Evolutionary conservation across 2,113 vertebrate genomes (phyloP).

Genomic region (Hystrix cristata): DNA sequence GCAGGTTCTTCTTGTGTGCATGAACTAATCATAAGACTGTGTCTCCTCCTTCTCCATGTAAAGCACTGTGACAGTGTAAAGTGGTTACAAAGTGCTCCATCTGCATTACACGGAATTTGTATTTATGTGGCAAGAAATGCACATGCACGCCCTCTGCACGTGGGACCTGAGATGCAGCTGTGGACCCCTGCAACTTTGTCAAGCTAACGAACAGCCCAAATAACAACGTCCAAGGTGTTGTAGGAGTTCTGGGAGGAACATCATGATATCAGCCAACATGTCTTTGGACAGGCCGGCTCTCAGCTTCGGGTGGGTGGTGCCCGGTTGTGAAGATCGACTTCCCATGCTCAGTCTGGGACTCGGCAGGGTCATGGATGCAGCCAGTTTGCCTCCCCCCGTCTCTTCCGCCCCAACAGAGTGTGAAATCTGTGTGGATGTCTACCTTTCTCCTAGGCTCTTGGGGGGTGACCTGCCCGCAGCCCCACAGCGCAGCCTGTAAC

Average conservation of each 20-base stretch:
- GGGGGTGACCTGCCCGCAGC: accelerated
- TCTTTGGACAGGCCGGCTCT: neutral
- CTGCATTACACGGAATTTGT: neutral
- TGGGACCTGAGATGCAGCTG: neutral
- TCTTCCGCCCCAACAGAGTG: neutral
- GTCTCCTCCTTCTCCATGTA: neutral
- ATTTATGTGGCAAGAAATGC: neutral
- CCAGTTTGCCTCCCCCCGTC: neutral
- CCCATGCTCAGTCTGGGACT: neutral
- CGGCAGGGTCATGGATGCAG: neutral
- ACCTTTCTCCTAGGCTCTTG: neutral
- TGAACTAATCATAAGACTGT: neutral
- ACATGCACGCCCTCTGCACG: neutral
- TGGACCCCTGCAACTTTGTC: neutral
- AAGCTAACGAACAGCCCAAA: neutral
- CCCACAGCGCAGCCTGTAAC: neutral
- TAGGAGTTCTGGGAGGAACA: neutral
- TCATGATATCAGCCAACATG: neutral
- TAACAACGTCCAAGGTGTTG: neutral
- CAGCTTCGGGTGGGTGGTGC: neutral
- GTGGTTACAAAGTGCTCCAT: neutral
- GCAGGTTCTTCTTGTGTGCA: neutral
- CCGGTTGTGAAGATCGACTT: neutral
- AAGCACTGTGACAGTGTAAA: neutral
- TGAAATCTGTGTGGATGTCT: neutral